Base-by-base conservation (phyloP, 2,113 vertebrate species). In the Blennius ocellaris region DNA sequence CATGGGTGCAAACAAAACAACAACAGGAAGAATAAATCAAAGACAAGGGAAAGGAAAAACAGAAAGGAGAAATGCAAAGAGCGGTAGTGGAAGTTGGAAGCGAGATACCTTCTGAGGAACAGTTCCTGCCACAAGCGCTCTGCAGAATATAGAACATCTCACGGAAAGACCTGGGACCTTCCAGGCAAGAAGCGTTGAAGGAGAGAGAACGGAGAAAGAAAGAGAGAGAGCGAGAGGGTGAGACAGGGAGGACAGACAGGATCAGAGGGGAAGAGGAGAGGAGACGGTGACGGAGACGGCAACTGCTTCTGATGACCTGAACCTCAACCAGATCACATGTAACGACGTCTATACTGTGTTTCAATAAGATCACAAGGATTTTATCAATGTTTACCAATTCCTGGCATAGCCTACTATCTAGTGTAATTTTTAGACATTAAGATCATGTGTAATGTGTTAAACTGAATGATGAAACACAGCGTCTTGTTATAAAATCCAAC, bases 81-180 rank as follows among this genome's bases (percentile, higher is more conserved):
- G 39, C 0, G 12, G 53, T 39, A 67, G 68, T 37, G 65, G 45
- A 49, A 64, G 66, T 51, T 77, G 44, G 66, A 81, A 86, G 57
- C 88, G 92, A 95, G 96, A 96, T 99, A 99, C 97, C 97, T 99
- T 99, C 96, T 94, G 97, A 96, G 93, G 97, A 97, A 95, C 97
- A 99, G 96, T 99, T 99, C 95, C 95, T 97, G 96, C 95, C 95
- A 96, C 97, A 98, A 97, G 96, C 93, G 93, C 93, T 96, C 95
- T 97, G 97, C 92, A 97, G 96, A 94, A 98, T 94, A 98, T 95
- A 97, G 97, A 99, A 99, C 95, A 96, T 96, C 97, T 99, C 97
- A 93, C 95, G 96, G 92, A 96, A 96, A 97, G 95, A 95, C 94
- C 96, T 97, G 93, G 96, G 94, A 95, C 96, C 97, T 99, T 98